These are phyloP conservation scores for Phrynosoma platyrhinos DNA, from an alignment of 2,113 vertebrate genomes.

Conservation along the genomic window DNA sequence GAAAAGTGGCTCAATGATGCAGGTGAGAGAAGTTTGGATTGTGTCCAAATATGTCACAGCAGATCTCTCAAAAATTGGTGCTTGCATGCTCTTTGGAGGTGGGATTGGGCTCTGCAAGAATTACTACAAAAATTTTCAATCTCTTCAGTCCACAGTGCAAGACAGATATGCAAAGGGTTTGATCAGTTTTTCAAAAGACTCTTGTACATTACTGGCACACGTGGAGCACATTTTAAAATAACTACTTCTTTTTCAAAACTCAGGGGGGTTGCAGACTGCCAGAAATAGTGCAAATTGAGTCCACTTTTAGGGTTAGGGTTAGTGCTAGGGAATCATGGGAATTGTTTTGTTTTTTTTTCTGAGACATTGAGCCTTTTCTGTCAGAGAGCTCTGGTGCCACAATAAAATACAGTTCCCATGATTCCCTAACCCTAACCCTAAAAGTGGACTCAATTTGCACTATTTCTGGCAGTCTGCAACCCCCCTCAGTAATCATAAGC, in stretches of 20 bases:
- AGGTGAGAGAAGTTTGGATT: conserved; percentile 83
- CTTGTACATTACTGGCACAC: background rate
- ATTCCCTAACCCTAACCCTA: too few relatives aligned
- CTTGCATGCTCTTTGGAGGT: conserved; percentile 3
- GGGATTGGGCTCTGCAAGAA: conserved; percentile 38
- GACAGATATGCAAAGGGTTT: background rate
- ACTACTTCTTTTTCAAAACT: background rate
- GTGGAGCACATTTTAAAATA: background rate
- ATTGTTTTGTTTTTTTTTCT: too few relatives aligned
- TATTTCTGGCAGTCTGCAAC: too few relatives aligned
- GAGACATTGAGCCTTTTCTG: too few relatives aligned
- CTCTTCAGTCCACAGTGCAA: conserved; percentile 20
- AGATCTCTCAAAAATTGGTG: conserved; percentile 20
- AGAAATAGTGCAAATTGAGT: too few relatives aligned
- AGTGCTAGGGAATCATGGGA: too few relatives aligned
- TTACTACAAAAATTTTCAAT: conserved; percentile 47
- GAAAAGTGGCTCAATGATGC: conserved; percentile 99
- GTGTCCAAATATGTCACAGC: conserved; percentile 40
- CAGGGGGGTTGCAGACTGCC: too few relatives aligned
- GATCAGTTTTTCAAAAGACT: background rate
- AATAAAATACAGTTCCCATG: too few relatives aligned
- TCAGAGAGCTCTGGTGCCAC: too few relatives aligned
- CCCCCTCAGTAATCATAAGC: background rate
- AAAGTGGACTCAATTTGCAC: too few relatives aligned
- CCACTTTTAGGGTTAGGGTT: too few relatives aligned